These are phyloP conservation scores for Hypomecis atomaria DNA, from an alignment of 2,888 invertebrate species.

Conservation along the genomic window DNA sequence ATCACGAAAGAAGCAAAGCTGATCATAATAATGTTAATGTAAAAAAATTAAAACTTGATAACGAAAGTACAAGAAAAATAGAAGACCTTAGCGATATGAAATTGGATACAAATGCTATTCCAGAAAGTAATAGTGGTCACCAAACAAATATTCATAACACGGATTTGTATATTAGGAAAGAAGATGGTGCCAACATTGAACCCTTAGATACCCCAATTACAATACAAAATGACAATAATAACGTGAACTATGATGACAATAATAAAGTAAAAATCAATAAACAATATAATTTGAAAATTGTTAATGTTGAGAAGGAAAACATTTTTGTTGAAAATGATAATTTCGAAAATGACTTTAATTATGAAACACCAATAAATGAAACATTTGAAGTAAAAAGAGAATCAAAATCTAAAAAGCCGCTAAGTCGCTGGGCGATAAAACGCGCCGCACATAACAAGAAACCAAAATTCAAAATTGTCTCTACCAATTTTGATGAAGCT, in stretches of 20 bases:
- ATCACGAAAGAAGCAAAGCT: not conserved
- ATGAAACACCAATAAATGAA: not conserved
- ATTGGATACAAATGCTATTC: not conserved
- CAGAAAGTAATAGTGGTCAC: not conserved
- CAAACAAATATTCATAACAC: not conserved
- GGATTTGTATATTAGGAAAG: not conserved
- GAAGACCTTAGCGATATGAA: not conserved
- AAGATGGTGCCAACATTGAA: not conserved
- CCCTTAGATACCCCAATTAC: not conserved
- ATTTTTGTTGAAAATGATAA: not conserved
- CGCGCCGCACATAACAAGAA: slow-evolving; percentile 4
- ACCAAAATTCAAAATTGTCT: slow-evolving; percentile 1
- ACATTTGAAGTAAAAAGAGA: not conserved
- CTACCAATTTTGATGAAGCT: not conserved
- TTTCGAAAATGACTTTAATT: not conserved
- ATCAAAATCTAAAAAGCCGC: not conserved
- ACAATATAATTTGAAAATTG: not conserved
- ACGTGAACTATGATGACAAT: not conserved
- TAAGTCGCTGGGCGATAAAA: slow-evolving; percentile 1
- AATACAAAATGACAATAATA: not conserved
- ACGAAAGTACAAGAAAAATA: not conserved
- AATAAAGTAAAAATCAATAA: not conserved
- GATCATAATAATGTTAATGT: not conserved
- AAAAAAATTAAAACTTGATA: not conserved
- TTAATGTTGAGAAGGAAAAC: not conserved